Conservation (phyloP, 2,797 vertebrate genomes). For the Moxostoma hubbsi region DNA sequence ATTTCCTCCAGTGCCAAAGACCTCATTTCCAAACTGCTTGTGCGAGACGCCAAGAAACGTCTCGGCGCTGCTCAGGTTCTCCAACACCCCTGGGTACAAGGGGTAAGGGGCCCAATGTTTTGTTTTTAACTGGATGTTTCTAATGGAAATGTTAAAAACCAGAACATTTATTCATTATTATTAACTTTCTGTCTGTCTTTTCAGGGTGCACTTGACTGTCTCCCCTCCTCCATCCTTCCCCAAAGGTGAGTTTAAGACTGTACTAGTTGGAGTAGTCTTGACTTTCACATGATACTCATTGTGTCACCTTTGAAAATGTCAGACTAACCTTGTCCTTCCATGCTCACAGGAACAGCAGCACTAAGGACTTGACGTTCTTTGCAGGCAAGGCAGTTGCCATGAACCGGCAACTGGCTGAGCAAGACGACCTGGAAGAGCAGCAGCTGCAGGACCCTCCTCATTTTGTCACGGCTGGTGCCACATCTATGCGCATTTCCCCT, state of each 20-base stretch:
- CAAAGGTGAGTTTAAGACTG: constrained; percentile 84
- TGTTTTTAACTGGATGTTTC: not conserved
- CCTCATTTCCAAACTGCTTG: constrained; percentile 96
- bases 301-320: not conserved
- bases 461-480: constrained; percentile 85
- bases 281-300: not conserved
- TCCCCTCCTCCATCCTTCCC: constrained; percentile 89
- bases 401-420: constrained; percentile 91
- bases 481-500: constrained; percentile 90
- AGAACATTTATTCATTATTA: not conserved
- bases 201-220: constrained; percentile 87
- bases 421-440: constrained; percentile 83
- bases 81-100: constrained; percentile 95
- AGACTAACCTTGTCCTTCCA: not conserved
- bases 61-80: constrained; percentile 96
- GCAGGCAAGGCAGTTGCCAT: constrained; percentile 94
- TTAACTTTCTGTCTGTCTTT: not conserved
- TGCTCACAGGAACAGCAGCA: constrained; percentile 87
- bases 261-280: too few species aligned
- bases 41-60: constrained; percentile 95
- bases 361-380: constrained; percentile 95
- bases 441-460: constrained; percentile 82
- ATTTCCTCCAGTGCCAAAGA: constrained; percentile 98
- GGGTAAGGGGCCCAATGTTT: constrained; percentile 78
- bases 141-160: not conserved